Percentiles rank a stretch among this genome's conserved stretches.
Conservation (phyloP, 1,140 invertebrate genomes). For the Achatina immaculata region DNA sequence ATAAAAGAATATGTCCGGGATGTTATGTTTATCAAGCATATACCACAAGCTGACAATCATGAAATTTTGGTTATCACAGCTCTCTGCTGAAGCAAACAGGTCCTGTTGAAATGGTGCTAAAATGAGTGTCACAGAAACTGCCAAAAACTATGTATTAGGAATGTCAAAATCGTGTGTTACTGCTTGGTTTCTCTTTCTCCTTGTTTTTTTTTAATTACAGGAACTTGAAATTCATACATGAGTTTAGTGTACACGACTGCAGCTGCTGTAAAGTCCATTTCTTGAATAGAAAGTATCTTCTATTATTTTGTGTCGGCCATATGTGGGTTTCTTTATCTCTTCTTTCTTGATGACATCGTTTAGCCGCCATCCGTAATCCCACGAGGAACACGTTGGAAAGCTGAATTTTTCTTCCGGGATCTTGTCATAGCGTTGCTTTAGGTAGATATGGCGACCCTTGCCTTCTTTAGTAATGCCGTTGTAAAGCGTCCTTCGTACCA, state of each 20-base stretch:
- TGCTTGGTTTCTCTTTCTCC: too few species aligned
- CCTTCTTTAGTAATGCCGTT: constrained; percentile 69
- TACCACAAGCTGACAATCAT: too few species aligned
- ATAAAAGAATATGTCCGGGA: too few species aligned
- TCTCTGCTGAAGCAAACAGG: too few species aligned
- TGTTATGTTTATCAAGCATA: too few species aligned
- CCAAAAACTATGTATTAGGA: too few species aligned
- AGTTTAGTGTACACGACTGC: not conserved
- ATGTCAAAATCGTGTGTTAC: too few species aligned
- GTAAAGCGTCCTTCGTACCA: constrained; percentile 57
- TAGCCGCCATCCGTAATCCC: constrained; percentile 70
- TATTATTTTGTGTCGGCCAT: constrained; percentile 64
- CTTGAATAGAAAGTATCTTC: constrained; percentile 69
- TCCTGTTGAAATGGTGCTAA: too few species aligned
- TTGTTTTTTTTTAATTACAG: too few species aligned
- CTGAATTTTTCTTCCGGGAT: constrained; percentile 67
- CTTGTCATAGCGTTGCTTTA: constrained; percentile 54
- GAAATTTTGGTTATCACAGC: too few species aligned
- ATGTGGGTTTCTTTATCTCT: constrained; percentile 64
- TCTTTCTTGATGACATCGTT: constrained; percentile 64
- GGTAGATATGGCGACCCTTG: constrained; percentile 67
- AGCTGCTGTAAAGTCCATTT: constrained; percentile 57
- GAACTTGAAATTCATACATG: not conserved
- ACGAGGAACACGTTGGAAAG: constrained; percentile 66
- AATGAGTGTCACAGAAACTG: too few species aligned